A percentile compares a stretch with the other conserved stretches of the same genome.
Conservation (phyloP, 1,140 invertebrate genomes). For the Proctacanthus coquilletti region DNA sequence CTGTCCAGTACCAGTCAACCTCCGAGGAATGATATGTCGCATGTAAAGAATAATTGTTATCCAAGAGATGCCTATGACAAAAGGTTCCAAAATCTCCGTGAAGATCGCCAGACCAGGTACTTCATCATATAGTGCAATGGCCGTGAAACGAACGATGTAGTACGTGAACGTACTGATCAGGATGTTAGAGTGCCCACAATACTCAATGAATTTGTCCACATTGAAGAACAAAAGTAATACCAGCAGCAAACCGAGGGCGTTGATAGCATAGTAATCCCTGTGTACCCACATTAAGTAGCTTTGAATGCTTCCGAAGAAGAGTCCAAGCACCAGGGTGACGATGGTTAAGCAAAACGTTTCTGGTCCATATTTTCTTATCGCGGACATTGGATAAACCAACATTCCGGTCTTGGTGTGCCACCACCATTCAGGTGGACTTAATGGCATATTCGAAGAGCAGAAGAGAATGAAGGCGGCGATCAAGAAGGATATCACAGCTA, state of each 20-base stretch:
- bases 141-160: conserved; percentile 59
- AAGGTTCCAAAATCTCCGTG: conserved; percentile 60
- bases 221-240: conserved; percentile 55
- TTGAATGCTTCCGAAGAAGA: conserved; percentile 63
- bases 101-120: conserved; percentile 46
- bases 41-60: conserved; percentile 68
- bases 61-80: conserved; percentile 70
- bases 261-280: conserved; percentile 12
- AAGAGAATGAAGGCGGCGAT: conserved; percentile 20
- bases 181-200: conserved; percentile 69
- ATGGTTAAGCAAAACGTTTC: conserved; percentile 52
- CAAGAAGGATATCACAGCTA: conserved; percentile 41
- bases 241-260: conserved; percentile 33
- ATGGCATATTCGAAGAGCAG: conserved; percentile 39
- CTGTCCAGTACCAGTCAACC: conserved; percentile 67
- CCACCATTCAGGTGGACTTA: conserved; percentile 66
- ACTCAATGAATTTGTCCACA: conserved; percentile 67
- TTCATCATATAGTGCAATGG: conserved; percentile 42
- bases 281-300: conserved; percentile 50
- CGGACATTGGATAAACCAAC: conserved; percentile 53
- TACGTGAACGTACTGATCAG: conserved; percentile 63
- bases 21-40: conserved; percentile 60
- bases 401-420: conserved; percentile 64
- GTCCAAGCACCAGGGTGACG: conserved; percentile 52
- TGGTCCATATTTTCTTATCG: conserved; percentile 50